These are phyloP conservation scores for Gymnodraco acuticeps DNA, from an alignment of 2,797 vertebrate genomes.

Conservation along the genomic window DNA sequence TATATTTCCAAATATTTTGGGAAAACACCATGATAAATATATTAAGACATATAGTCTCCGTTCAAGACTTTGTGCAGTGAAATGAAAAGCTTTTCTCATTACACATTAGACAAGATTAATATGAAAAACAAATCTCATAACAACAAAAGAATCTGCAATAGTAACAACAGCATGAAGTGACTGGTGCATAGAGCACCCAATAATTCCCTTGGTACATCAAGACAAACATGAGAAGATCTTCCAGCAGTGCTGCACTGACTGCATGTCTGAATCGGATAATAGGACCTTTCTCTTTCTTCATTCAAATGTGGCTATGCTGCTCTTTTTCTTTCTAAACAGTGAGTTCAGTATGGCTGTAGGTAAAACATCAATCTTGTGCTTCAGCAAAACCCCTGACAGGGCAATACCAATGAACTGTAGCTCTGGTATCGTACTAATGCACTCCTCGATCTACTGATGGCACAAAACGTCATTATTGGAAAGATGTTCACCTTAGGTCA, in stretches of 20 bases:
- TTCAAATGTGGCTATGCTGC: conserved; percentile 35
- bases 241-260: conserved; percentile 31
- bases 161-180: conserved; percentile 33
- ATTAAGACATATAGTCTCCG: conserved; percentile 27
- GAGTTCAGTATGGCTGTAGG: conserved; percentile 39
- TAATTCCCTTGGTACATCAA: conserved; percentile 25
- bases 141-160: conserved; percentile 8
- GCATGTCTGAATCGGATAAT: conserved; percentile 26
- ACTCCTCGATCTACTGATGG: conserved; percentile 50
- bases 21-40: conserved; percentile 23
- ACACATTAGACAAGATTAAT: conserved; percentile 25
- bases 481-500: conserved; percentile 47
- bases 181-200: conserved; percentile 11
- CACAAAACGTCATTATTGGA: conserved; percentile 50
- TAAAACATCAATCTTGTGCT: conserved; percentile 42
- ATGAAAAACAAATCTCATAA: conserved; percentile 14
- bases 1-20: conserved; percentile 36
- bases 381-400: conserved; percentile 55
- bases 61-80: conserved; percentile 24
- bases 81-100: conserved; percentile 48
- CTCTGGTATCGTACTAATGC: conserved; percentile 50
- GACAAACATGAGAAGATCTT: conserved; percentile 5
- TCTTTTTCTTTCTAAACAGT: conserved; percentile 27
- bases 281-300: conserved; percentile 22
- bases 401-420: conserved; percentile 41